phyloP scores from a whole-genome alignment of 2,797 vertebrate species.

The Phaenicophaeus curvirostris region DNA sequence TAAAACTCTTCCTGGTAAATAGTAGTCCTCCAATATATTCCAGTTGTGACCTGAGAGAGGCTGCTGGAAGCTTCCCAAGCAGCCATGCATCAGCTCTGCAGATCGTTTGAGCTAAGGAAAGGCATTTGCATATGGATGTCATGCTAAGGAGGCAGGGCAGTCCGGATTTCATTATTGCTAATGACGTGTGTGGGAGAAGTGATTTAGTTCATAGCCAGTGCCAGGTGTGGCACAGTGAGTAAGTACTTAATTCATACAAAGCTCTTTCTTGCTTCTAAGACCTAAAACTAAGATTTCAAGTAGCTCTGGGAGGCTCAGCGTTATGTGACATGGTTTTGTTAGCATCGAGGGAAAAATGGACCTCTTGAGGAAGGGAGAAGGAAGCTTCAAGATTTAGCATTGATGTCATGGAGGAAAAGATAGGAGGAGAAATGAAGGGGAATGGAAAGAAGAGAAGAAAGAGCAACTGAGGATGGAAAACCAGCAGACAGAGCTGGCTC shows the following conservation, averaged over 20 bases:
- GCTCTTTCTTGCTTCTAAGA: not conserved
- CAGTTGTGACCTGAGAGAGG: conserved; percentile 5
- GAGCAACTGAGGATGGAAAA: not conserved
- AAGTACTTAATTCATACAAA: conserved; percentile 26
- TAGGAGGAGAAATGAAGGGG: not conserved
- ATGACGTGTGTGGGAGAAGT: conserved; percentile 55
- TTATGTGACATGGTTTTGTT: not conserved
- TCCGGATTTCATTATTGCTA: conserved; percentile 49
- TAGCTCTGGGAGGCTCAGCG: not conserved
- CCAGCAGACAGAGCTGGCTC: not conserved
- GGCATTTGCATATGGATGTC: conserved; percentile 49
- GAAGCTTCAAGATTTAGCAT: not conserved
- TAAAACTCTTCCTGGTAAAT: conserved; percentile 20
- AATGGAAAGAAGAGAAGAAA: not conserved
- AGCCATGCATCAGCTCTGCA: not conserved
- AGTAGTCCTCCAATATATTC: not conserved
- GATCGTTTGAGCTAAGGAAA: not conserved
- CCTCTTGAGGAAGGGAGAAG: not conserved
- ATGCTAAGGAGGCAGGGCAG: conserved; percentile 36
- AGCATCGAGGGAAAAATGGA: not conserved
- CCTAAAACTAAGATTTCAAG: not conserved
- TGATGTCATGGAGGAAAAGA: not conserved
- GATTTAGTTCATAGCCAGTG: conserved; percentile 37
- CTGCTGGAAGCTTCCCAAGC: conserved; percentile 4
- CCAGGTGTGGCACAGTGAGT: conserved; percentile 20